Conservation (phyloP, 2,888 invertebrate genomes). For the Subacronicta megacephala region DNA sequence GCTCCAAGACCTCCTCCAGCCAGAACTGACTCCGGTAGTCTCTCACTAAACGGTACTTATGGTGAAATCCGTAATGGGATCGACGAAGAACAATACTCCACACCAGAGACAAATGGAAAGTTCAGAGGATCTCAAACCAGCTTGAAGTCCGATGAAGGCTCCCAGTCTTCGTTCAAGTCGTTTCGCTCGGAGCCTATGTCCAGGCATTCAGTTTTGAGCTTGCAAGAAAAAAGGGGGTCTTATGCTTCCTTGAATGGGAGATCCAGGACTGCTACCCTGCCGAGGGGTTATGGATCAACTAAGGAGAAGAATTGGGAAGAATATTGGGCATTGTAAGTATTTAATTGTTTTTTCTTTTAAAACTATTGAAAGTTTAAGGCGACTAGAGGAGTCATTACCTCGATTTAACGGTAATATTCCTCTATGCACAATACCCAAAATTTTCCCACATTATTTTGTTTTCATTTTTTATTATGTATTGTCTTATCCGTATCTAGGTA, state of each 20-base stretch:
- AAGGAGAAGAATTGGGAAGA: constrained; percentile 85
- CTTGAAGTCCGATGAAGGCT: constrained; percentile 78
- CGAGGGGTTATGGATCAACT: constrained; percentile 81
- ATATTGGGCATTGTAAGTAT: constrained; percentile 86
- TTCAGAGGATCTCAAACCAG: constrained; percentile 75
- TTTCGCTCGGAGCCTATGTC: constrained; percentile 80
- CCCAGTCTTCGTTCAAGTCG: constrained; percentile 77
- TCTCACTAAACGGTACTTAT: constrained; percentile 47
- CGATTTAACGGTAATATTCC: no score
- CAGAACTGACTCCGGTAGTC: constrained; percentile 42
- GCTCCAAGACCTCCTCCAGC: constrained; percentile 66
- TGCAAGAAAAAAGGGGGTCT: constrained; percentile 77
- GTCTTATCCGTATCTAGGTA: no score
- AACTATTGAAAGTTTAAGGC: no score
- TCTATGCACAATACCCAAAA: no score
- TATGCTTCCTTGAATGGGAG: constrained; percentile 73
- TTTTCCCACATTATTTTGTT: no score
- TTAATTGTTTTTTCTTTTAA: constrained; percentile 7
- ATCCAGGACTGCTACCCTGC: constrained; percentile 78
- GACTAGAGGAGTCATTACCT: no score
- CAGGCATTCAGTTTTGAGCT: constrained; percentile 74
- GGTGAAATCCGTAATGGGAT: constrained; percentile 59
- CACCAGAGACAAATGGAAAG: constrained; percentile 66
- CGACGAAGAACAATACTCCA: constrained; percentile 68
- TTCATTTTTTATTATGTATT: no score